phyloP scores from a whole-genome alignment of 2,888 invertebrate genomes.

The Isoperla grammatica region DNA sequence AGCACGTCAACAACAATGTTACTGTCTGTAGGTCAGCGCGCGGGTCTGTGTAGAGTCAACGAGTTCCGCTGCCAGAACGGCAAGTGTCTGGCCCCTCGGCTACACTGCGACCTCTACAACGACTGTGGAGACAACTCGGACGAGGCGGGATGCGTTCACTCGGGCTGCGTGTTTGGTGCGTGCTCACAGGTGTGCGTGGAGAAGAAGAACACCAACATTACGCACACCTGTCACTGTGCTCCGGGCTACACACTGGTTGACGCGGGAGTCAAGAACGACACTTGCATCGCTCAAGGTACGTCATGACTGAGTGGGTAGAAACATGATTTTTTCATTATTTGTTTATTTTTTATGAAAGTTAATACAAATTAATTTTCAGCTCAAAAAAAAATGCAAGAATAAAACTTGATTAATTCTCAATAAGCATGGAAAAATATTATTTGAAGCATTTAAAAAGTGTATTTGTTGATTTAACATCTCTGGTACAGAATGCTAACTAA shows the following conservation, averaged over 20 bases:
- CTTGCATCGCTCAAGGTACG: conserved; percentile 39
- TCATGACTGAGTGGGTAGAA: too few relatives aligned
- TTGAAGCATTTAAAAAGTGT: too few relatives aligned
- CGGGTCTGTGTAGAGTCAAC: conserved; percentile 18
- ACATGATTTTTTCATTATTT: too few relatives aligned
- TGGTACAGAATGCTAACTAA: too few relatives aligned
- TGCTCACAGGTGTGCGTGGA: conserved; percentile 74
- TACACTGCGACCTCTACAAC: conserved; percentile 39
- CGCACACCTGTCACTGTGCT: conserved; percentile 61
- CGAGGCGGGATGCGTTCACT: conserved; percentile 39
- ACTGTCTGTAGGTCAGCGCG: conserved; percentile 20
- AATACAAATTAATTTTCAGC: too few relatives aligned
- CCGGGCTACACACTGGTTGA: conserved; percentile 52
- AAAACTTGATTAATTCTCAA: too few relatives aligned
- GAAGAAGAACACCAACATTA: conserved; percentile 48
- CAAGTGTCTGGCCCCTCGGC: conserved; percentile 36
- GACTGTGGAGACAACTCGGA: conserved; percentile 42
- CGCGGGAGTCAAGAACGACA: conserved; percentile 35
- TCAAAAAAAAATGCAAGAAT: too few relatives aligned
- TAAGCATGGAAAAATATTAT: too few relatives aligned
- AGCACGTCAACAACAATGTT: too few relatives aligned
- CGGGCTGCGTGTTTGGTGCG: conserved; percentile 59
- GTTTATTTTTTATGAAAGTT: too few relatives aligned
- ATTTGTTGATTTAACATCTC: too few relatives aligned
- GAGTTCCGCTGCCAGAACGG: conserved; percentile 40